Evolutionary conservation across 1,140 invertebrate species (phyloP), one percentile per base, ranked within the genome.

Genomic region (Ostrea denselamellosa): DNA sequence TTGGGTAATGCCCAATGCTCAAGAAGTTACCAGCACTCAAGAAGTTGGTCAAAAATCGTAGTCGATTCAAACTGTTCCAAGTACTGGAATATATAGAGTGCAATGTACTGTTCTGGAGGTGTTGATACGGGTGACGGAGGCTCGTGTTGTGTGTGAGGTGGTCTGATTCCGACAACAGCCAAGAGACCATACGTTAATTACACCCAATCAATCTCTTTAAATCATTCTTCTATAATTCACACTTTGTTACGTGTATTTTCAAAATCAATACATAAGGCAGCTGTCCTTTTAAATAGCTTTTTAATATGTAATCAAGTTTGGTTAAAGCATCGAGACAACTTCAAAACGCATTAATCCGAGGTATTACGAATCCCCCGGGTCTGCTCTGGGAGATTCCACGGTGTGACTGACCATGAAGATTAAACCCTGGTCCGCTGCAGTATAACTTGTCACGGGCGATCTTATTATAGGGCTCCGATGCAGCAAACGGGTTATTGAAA

Each of bases 281-380:
- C 12, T 77, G 68, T 77, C 68, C 68, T 77, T 77, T 62, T 77
- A 77, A 77, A 77, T 25, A 77, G 68, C 68, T 28, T 77, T 77
- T 77, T 77, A 77, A 77, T 77, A 77, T 77, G 68, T 77, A 77
- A 77, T 77, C 22, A 77, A 77, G 68, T 77, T 77, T 25, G 68
- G 68, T 77, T 77, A 77, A 77, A 25, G 22, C 68, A 77, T 77
- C 25, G 22, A 77, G 28, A 77, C 68, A 77, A 77, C 68, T 77
- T 68, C 28, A 34, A 77, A 34, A 77, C 68, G 28, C 9, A 28
- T 25, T 77, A 77, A 77, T 77, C 68, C 12, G 68, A 28, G 25
- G 25, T 25, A 25, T 77, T 28, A 77, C 34, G 25, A 14, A 77
- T 28, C 25, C 28, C 68, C 28, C 25, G 22, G 10, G 68, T 77